phyloP scores from a whole-genome alignment of 2,113 vertebrate genomes.

The Dasyurus viverrinus region DNA sequence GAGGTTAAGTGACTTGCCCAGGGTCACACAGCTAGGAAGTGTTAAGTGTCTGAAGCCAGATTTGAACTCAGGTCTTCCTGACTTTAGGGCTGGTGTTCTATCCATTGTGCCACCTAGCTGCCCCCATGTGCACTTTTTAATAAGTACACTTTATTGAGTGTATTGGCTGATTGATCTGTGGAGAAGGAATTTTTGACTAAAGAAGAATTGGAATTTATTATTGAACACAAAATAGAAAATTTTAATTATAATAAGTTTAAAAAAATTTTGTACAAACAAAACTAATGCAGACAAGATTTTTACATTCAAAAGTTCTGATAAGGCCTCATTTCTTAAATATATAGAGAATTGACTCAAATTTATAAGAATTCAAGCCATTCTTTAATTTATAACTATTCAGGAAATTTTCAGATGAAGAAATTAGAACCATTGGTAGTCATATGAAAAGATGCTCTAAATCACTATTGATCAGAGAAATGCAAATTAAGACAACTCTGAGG shows the following conservation, averaged over 20 bases:
- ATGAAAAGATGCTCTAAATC: neutral
- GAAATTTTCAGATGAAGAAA: neutral
- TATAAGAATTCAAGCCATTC: neutral
- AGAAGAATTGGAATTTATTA: neutral
- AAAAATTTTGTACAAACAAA: neutral
- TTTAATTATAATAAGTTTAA: neutral
- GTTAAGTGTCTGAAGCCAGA: too few relatives aligned
- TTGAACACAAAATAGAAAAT: neutral
- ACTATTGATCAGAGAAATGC: neutral
- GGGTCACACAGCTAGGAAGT: too few relatives aligned
- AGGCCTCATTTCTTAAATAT: neutral
- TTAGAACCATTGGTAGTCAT: neutral
- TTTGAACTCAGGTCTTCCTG: too few relatives aligned
- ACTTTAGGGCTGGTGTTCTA: too few relatives aligned
- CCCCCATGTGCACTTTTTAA: neutral
- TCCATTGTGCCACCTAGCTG: too few relatives aligned
- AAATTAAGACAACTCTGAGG: neutral
- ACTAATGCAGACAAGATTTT: neutral
- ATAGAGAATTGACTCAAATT: neutral
- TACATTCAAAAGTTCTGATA: neutral
- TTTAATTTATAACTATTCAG: neutral
- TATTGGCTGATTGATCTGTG: neutral
- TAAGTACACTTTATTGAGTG: too few relatives aligned
- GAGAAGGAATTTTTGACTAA: neutral
- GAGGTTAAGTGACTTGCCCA: too few relatives aligned